These are phyloP conservation scores for Phalanger gymnotis DNA, from an alignment of 2,797 vertebrate species.

Conservation along the genomic window DNA sequence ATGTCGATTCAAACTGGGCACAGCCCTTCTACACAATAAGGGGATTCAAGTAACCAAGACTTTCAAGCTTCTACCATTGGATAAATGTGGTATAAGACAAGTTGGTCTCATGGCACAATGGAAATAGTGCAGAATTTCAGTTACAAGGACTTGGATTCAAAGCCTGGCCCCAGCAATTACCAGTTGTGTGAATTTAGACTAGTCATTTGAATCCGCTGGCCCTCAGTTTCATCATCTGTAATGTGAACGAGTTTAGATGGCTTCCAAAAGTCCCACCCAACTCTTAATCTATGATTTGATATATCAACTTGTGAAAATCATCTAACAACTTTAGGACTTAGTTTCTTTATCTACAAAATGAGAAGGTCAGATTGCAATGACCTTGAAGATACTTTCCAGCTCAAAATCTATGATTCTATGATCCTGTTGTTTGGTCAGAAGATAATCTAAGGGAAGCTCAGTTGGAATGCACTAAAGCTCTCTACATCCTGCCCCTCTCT, in stretches of 20 bases:
- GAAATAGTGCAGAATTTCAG: constrained; percentile 31
- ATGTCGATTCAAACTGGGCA: constrained; percentile 26
- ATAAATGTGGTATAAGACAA: background rate
- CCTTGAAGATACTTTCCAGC: background rate
- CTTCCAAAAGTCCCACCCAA: background rate
- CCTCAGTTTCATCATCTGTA: background rate
- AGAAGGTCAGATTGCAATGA: background rate
- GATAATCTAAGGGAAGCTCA: background rate
- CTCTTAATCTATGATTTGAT: background rate
- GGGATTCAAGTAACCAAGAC: constrained; percentile 11
- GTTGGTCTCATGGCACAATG: background rate
- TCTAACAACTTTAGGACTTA: background rate
- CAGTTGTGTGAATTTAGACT: background rate
- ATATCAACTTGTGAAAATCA: background rate
- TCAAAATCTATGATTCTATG: background rate
- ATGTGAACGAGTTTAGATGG: background rate
- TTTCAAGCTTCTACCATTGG: constrained; percentile 17
- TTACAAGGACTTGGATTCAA: background rate
- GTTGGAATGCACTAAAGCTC: background rate
- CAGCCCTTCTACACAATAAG: constrained; percentile 9
- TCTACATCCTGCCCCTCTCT: background rate
- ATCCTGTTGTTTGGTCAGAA: background rate
- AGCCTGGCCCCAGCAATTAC: background rate
- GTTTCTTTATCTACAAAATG: background rate
- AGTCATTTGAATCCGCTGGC: constrained; percentile 4